Evolutionary conservation across 2,888 invertebrate species (phyloP).

Genomic region (Embidobia sp.): DNA sequence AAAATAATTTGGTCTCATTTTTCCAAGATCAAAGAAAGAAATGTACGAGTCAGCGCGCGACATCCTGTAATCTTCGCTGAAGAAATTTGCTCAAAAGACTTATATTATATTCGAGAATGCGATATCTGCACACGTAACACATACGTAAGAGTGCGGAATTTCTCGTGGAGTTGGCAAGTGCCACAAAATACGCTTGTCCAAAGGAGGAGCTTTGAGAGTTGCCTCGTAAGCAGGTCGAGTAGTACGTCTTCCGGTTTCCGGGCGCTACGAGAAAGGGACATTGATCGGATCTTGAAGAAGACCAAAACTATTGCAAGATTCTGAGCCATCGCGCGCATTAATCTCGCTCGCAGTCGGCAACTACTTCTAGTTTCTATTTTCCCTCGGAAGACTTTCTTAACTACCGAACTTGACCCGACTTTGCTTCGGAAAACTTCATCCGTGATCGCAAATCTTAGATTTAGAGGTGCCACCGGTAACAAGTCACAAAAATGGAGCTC

Average conservation of each 20-base stretch:
- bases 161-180: conserved; percentile 75
- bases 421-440: conserved; percentile 45
- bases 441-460: conserved; percentile 12
- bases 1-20: background rate
- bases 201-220: conserved; percentile 61
- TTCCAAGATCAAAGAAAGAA: background rate
- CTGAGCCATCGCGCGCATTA: conserved; percentile 47
- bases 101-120: conserved; percentile 46
- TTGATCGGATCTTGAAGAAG: conserved; percentile 72
- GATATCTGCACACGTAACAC: conserved; percentile 56
- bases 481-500: conserved; percentile 27
- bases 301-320: conserved; percentile 53
- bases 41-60: background rate
- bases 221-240: conserved; percentile 74
- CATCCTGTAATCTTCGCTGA: conserved; percentile 17
- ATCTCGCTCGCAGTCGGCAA: conserved; percentile 31
- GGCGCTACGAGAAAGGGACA: conserved; percentile 67
- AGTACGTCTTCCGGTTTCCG: conserved; percentile 73
- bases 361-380: conserved; percentile 52
- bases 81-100: conserved; percentile 46
- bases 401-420: conserved; percentile 60
- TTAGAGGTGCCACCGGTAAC: background rate
- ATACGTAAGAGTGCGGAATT: conserved; percentile 52
- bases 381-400: conserved; percentile 37
- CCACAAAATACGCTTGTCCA: conserved; percentile 71